Evolutionary conservation across 2,888 invertebrate species (phyloP), one percentile per base, ranked within the genome.

Genomic region (Apotomis capreana): DNA sequence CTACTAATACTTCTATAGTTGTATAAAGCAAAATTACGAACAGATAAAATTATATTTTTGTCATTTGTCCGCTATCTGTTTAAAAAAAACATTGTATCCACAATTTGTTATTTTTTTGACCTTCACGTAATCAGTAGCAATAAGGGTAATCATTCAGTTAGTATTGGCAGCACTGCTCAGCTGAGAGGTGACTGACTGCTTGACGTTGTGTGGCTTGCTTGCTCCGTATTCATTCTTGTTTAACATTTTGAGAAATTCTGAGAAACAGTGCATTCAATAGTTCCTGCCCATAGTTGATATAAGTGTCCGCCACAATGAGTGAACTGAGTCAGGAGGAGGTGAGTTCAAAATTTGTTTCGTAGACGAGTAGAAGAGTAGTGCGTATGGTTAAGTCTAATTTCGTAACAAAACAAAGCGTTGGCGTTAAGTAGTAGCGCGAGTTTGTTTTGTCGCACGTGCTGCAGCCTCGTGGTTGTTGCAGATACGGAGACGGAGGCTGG

Each of bases 311-410:
- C 83, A 88, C 78, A 79, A 97, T 97, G 97, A 96, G 96, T 93
- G 97, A 97, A 94, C 94, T 97, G 81, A 96, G 96, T 86, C 97
- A 96, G 89, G 97, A 97, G 92, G 97, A 97, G 96, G 97, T 97
- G 93, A 95, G 95, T 94, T 76, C 76, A 78, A 81, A 83, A 82
- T 84, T 84, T 87, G 85, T 87, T 88, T 87, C 87, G 87, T 88
- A 85, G 85, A 89, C 87, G 88, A 84, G 85, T 84, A 86, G 87
- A 87, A 87, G 84, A 83, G 83, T 89, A 86, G 86, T 89, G 87
- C 91, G 89, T 89, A 89, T 90, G 88, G 89, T 83, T 26, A 85
- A 89, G 85, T 92, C 91, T 91, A 92, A 92, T 92, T 92, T 92
- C 91, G 92, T 92, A 93, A 93, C 92, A 92, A 91, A 93, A 92